phyloP scores from a whole-genome alignment of 2,888 invertebrate species.

The Cenopis cana region DNA sequence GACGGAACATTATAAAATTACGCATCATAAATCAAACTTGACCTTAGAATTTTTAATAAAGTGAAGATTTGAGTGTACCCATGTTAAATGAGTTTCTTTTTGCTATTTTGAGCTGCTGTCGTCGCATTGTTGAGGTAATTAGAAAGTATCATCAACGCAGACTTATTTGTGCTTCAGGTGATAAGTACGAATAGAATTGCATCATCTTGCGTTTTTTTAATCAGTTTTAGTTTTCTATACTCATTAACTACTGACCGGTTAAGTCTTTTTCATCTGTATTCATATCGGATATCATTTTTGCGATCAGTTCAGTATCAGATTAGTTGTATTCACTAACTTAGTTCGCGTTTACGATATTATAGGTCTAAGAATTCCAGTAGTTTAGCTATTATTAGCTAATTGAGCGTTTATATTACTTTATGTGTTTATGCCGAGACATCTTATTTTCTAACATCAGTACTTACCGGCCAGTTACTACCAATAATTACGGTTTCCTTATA shows the following conservation, averaged over 20 bases:
- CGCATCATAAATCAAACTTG: slow-evolving; percentile 61
- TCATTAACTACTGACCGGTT: neutral
- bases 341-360: neutral
- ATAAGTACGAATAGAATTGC: slow-evolving; percentile 5
- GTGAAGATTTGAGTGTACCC: slow-evolving; percentile 33
- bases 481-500: slow-evolving; percentile 21
- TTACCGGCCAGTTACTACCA: slow-evolving; percentile 23
- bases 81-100: slow-evolving; percentile 26
- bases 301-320: neutral
- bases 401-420: neutral
- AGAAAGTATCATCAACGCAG: slow-evolving; percentile 42
- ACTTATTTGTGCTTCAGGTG: slow-evolving; percentile 13
- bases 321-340: neutral
- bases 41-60: slow-evolving; percentile 48
- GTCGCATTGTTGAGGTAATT: slow-evolving; percentile 40
- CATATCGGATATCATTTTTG: neutral
- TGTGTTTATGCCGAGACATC: neutral
- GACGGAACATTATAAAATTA: slow-evolving; percentile 55
- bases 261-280: neutral
- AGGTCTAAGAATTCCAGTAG: neutral
- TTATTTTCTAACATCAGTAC: neutral
- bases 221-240: neutral
- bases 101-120: slow-evolving; percentile 22
- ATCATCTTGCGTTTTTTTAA: neutral
- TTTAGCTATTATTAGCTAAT: neutral